These are phyloP conservation scores for Hemichromis elongatus DNA, from an alignment of 2,113 vertebrate genomes.

Conservation along the genomic window DNA sequence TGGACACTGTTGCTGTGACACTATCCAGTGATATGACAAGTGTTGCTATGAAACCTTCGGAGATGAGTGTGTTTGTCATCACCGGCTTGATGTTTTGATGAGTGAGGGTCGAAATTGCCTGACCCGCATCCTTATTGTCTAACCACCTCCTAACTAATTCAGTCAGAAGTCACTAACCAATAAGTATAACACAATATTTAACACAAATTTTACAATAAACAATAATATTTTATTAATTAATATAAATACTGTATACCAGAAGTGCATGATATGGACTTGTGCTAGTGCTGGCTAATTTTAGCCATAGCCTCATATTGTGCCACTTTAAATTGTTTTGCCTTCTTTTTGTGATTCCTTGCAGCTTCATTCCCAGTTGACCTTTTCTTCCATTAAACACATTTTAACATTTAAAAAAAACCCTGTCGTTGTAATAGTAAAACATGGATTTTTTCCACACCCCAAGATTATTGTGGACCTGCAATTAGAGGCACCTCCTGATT, in stretches of 20 bases:
- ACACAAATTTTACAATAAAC: not conserved
- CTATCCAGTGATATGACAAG: not conserved
- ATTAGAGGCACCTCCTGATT: not conserved
- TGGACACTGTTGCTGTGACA: not conserved
- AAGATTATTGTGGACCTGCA: not conserved
- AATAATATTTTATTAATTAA: not conserved
- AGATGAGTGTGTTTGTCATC: not conserved
- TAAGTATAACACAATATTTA: not conserved
- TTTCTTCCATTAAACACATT: not conserved
- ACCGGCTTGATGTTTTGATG: not conserved
- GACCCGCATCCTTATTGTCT: not conserved
- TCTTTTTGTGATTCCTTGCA: not conserved
- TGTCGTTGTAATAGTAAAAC: not conserved
- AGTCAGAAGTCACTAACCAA: not conserved
- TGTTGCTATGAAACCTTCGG: not conserved
- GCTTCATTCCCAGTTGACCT: not conserved
- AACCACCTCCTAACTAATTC: not conserved
- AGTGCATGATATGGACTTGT: not conserved
- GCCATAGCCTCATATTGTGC: not conserved
- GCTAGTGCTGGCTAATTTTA: not conserved
- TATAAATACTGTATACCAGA: not conserved
- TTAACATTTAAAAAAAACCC: not conserved
- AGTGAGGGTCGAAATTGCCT: not conserved
- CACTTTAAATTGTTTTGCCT: not conserved
- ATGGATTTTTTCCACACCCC: not conserved